phyloP scores from a whole-genome alignment of 1,140 invertebrate genomes.

The Calephelis nemesis region DNA sequence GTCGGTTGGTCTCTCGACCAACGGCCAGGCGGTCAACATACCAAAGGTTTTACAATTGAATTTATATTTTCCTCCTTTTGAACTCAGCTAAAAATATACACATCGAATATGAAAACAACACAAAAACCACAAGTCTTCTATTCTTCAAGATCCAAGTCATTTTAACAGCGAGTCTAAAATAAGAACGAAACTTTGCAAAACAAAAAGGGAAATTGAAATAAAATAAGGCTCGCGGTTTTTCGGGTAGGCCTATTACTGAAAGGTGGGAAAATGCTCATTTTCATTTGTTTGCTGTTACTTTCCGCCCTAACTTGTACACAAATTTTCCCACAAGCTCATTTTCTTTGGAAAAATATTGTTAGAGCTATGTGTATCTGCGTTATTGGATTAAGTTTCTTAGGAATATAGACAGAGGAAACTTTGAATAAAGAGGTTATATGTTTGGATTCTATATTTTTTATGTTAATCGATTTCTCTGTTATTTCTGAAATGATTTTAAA shows the following conservation, averaged over 20 bases:
- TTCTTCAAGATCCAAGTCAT: slow-evolving; percentile 10
- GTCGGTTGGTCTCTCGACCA: too few relatives aligned
- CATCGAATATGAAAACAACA: too few relatives aligned
- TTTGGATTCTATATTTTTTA: too few relatives aligned
- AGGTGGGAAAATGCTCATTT: slow-evolving; percentile 45
- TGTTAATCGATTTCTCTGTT: too few relatives aligned
- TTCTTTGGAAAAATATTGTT: slow-evolving; percentile 51
- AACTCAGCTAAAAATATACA: too few relatives aligned
- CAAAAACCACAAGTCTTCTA: neutral
- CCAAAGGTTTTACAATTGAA: too few relatives aligned
- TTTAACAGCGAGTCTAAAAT: slow-evolving; percentile 33
- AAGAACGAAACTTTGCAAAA: slow-evolving; percentile 52
- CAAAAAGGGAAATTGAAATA: slow-evolving; percentile 56
- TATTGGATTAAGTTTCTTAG: slow-evolving; percentile 33
- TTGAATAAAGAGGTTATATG: slow-evolving; percentile 25
- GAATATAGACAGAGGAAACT: slow-evolving; percentile 19
- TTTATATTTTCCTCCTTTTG: too few relatives aligned
- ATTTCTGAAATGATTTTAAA: too few relatives aligned
- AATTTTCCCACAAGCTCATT: slow-evolving; percentile 47
- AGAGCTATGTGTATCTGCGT: slow-evolving; percentile 29
- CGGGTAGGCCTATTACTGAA: slow-evolving; percentile 46
- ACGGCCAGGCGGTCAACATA: too few relatives aligned
- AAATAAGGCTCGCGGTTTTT: slow-evolving; percentile 50
- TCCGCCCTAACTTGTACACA: slow-evolving; percentile 41
- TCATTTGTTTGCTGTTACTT: slow-evolving; percentile 44